phyloP scores from a whole-genome alignment of 2,113 vertebrate genomes.

The Diphyllodes magnificus region DNA sequence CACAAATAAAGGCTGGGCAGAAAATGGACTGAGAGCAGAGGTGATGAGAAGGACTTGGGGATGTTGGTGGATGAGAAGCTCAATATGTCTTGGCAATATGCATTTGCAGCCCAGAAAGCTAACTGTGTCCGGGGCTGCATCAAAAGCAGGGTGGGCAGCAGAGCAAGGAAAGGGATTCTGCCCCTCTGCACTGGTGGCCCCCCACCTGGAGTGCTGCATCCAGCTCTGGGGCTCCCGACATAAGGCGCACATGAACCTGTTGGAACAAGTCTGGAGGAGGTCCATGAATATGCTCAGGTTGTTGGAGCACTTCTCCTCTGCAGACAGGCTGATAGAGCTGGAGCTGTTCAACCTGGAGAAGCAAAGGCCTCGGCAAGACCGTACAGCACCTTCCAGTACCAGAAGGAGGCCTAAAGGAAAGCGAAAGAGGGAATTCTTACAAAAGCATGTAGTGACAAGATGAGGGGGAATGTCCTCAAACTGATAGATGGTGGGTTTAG shows the following conservation, averaged over 20 bases:
- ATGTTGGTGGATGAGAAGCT: not conserved
- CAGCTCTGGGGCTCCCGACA: not conserved
- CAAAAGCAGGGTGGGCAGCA: not conserved
- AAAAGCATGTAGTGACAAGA: not conserved
- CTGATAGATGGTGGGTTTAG: not conserved
- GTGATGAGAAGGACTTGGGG: not conserved
- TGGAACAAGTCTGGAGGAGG: not conserved
- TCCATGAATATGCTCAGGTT: not conserved
- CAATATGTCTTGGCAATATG: not conserved
- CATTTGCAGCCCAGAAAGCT: not conserved
- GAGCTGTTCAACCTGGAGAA: not conserved
- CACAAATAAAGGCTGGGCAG: not conserved
- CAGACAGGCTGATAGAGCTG: not conserved
- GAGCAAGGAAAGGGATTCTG: not conserved
- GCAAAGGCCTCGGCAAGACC: accelerated
- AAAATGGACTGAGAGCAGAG: not conserved
- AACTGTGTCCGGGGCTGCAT: accelerated
- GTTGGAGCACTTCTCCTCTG: not conserved
- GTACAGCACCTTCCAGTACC: not conserved
- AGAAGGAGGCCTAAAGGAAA: not conserved
- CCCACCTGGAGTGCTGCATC: not conserved
- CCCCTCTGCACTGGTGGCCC: not conserved
- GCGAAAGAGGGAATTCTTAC: not conserved
- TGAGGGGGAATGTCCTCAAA: not conserved
- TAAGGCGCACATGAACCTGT: not conserved